These are phyloP conservation scores for Drosophila kuntzei DNA, from an alignment of 2,888 invertebrate genomes.

Conservation along the genomic window DNA sequence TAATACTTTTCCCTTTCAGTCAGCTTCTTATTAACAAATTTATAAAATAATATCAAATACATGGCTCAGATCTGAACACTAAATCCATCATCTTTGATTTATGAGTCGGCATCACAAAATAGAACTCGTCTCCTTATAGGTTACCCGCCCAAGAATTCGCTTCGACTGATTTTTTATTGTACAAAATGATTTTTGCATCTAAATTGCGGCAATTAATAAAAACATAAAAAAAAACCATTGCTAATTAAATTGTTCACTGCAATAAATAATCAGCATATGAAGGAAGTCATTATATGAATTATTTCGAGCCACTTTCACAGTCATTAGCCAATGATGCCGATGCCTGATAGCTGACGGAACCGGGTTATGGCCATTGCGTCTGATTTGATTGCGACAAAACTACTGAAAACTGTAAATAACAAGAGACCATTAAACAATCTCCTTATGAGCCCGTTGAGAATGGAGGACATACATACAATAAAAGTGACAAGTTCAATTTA, in stretches of 20 bases:
- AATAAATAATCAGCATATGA: background rate
- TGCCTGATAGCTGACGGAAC: conserved; percentile 5
- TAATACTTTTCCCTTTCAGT: too few relatives aligned
- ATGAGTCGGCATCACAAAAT: too few relatives aligned
- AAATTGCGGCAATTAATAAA: conserved; percentile 16
- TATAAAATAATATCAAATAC: too few relatives aligned
- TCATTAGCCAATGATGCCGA: conserved; percentile 34
- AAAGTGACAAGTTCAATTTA: conserved; percentile 11
- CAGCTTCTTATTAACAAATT: too few relatives aligned
- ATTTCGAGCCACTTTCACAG: conserved; percentile 31
- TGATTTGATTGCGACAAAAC: conserved; percentile 19
- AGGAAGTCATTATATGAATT: conserved; percentile 33
- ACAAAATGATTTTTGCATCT: conserved; percentile 4
- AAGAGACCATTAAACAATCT: conserved; percentile 26
- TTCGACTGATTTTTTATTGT: background rate
- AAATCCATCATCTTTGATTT: too few relatives aligned
- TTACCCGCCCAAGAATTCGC: background rate
- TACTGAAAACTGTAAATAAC: conserved; percentile 14
- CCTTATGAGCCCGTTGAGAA: conserved; percentile 12
- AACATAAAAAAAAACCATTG: conserved; percentile 12
- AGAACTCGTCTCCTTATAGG: too few relatives aligned
- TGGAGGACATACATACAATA: conserved; percentile 1
- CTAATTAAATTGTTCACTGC: conserved; percentile 28
- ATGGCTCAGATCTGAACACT: too few relatives aligned
- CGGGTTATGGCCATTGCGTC: conserved; percentile 23